Base-by-base conservation (phyloP, 2,888 invertebrate genomes). In the Protophormia terraenovae region DNA sequence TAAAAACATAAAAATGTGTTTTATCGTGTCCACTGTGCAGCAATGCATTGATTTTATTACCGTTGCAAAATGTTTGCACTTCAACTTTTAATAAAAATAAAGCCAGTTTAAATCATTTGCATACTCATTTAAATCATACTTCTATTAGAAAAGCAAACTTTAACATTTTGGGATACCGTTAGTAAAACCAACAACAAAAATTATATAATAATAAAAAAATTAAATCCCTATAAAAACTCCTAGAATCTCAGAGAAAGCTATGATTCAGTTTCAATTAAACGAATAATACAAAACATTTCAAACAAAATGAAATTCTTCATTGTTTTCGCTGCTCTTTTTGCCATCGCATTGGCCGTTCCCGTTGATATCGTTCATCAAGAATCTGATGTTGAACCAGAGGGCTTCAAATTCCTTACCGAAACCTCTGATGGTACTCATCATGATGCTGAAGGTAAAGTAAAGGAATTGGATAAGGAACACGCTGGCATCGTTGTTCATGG, bases 341-440 rank as follows among this genome's bases (percentile, higher is more conserved):
- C 88, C 29, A 27, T 89, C 93, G 89, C 89, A n/a, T 75, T 89
- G 55, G 87, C 89, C 58, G 89, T 87, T 29, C 87, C 87, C 19
- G 83, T 83, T 71, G 93, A 94, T 88, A 93, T 95, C 80, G 64
- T 94, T 27, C 93, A 93, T 77, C 94, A 94, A 84, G 94, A 92
- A 45, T 93, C 93, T 67, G 93, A 93, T 82, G 93, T 94, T 8
- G 93, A 92, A 66, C 89, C 93, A 87, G 94, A 94, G 87, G 94
- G 94, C 88, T 95, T 94, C 88, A 91, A 93, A 82, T 95, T 94
- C 22, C 41, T 72, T 38, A 7, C 32, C n/a, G 89, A 88, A 64
- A 89, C 89, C 38, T 88, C 88, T 69, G 89, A 90, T 79, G 90
- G 90, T 22, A 86, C 86, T 38, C 58, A 73, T 10, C 78, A 75